Percentiles rank a stretch among this genome's conserved stretches.
Conservation (phyloP, 2,113 vertebrate genomes). For the Siniperca knerii region DNA sequence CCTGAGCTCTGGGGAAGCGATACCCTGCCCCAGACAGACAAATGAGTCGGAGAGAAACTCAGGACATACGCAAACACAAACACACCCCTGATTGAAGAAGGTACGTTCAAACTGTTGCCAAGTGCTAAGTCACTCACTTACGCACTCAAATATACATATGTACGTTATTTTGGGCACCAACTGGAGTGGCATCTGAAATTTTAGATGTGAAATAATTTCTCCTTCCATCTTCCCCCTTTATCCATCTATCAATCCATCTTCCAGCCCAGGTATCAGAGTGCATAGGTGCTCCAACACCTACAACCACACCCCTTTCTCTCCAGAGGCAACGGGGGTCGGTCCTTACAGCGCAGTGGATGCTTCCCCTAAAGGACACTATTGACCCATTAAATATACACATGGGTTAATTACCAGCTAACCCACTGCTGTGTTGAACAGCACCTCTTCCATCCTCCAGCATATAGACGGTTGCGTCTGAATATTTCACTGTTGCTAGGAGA, state of each 20-base stretch:
- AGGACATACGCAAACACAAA: conserved; percentile 25
- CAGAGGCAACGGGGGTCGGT: neutral
- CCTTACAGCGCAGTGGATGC: conserved; percentile 25
- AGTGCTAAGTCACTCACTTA: neutral
- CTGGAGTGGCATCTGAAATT: neutral
- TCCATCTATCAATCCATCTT: neutral
- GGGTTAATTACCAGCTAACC: conserved; percentile 68
- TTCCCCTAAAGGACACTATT: conserved; percentile 36
- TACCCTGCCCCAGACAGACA: conserved; percentile 48
- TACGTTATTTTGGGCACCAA: neutral
- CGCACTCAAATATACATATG: neutral
- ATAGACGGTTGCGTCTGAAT: conserved; percentile 66
- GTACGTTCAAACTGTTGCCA: conserved; percentile 1
- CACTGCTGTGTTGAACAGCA: conserved; percentile 53
- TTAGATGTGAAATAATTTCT: neutral
- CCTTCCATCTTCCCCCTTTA: neutral
- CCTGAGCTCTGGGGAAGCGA: conserved; percentile 53
- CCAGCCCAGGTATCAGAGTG: neutral
- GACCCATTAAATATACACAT: conserved; percentile 35
- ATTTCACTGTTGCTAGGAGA: conserved; percentile 81
- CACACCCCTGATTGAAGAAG: conserved; percentile 11
- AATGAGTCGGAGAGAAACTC: conserved; percentile 30
- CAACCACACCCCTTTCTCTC: conserved; percentile 8
- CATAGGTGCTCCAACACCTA: neutral
- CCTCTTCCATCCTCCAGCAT: conserved; percentile 54